These are phyloP conservation scores for Cremastobaeus sp. DNA, from an alignment of 2,888 invertebrate species.

Conservation along the genomic window DNA sequence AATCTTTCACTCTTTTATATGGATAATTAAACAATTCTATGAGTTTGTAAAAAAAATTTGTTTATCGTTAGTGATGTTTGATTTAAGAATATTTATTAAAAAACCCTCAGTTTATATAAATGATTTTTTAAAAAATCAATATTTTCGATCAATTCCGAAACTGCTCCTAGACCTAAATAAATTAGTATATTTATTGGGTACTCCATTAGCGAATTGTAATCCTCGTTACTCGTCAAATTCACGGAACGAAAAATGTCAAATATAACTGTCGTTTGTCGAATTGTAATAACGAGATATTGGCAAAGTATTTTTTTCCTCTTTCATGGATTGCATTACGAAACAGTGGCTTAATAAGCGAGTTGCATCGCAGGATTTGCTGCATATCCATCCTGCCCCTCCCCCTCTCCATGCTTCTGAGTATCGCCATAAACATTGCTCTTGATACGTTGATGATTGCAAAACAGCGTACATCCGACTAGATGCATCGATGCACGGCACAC, in stretches of 20 bases:
- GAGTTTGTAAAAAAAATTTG: no score
- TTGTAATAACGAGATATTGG: constrained; percentile 48
- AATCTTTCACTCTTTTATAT: no score
- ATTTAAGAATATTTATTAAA: no score
- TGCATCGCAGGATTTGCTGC: constrained; percentile 71
- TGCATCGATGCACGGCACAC: constrained; percentile 71
- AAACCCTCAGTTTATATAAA: no score
- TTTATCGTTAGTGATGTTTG: no score
- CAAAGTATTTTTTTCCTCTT: constrained; percentile 60
- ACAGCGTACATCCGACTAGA: constrained; percentile 77
- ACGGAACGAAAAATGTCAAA: constrained; percentile 3
- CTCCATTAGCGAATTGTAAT: no score
- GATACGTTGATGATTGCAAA: constrained; percentile 74
- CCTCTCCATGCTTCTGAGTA: constrained; percentile 54
- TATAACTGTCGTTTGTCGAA: constrained; percentile 14
- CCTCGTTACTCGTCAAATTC: no score
- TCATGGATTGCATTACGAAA: constrained; percentile 71
- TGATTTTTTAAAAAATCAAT: no score
- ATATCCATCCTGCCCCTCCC: constrained; percentile 59
- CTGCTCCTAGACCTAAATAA: no score
- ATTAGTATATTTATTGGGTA: no score
- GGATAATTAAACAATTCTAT: no score
- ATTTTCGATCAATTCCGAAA: no score
- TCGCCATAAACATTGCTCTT: constrained; percentile 75
- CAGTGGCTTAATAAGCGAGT: constrained; percentile 73